A percentile compares a stretch with the other conserved stretches of the same genome.
Conservation (phyloP, 2,113 vertebrate genomes). For the Syngnathoides biaculeatus region DNA sequence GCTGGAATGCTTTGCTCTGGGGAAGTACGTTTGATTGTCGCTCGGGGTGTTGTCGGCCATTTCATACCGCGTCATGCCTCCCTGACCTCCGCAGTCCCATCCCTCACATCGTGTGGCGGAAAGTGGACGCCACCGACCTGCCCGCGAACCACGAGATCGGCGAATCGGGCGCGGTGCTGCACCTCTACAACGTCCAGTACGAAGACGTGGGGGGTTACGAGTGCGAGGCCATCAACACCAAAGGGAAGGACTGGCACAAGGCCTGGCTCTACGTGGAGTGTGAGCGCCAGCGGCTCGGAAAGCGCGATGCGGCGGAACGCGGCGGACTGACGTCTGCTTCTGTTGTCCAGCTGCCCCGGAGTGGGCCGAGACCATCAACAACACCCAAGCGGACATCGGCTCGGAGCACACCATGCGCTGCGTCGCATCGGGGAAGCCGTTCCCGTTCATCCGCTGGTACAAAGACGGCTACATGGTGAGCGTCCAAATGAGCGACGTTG, state of each 20-base stretch:
- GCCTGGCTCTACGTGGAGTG: slow-evolving; percentile 90
- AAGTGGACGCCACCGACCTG: slow-evolving; percentile 83
- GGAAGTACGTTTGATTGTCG: slow-evolving; percentile 81
- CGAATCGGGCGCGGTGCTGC: slow-evolving; percentile 87
- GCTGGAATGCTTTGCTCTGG: slow-evolving; percentile 94
- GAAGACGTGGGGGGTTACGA: slow-evolving; percentile 93
- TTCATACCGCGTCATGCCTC: neutral
- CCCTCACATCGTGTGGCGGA: slow-evolving; percentile 92
- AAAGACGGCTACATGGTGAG: slow-evolving; percentile 88
- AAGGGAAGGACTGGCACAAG: slow-evolving; percentile 90
- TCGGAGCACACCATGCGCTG: slow-evolving; percentile 92
- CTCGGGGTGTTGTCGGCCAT: neutral
- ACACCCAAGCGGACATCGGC: slow-evolving; percentile 92
- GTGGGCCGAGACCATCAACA: slow-evolving; percentile 96
- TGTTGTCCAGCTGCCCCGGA: slow-evolving; percentile 83
- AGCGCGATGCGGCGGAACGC: too few relatives aligned
- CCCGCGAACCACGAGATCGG: slow-evolving; percentile 87
- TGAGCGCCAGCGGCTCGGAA: slow-evolving; percentile 42
- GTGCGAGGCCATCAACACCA: slow-evolving; percentile 92
- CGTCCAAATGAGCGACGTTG: neutral
- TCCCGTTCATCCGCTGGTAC: slow-evolving; percentile 90
- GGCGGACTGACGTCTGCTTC: neutral
- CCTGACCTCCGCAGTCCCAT: slow-evolving; percentile 76
- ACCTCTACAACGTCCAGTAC: slow-evolving; percentile 91
- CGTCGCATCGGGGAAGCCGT: slow-evolving; percentile 86